Conservation (phyloP, 2,888 invertebrate species). For the Drosophila atripex region DNA sequence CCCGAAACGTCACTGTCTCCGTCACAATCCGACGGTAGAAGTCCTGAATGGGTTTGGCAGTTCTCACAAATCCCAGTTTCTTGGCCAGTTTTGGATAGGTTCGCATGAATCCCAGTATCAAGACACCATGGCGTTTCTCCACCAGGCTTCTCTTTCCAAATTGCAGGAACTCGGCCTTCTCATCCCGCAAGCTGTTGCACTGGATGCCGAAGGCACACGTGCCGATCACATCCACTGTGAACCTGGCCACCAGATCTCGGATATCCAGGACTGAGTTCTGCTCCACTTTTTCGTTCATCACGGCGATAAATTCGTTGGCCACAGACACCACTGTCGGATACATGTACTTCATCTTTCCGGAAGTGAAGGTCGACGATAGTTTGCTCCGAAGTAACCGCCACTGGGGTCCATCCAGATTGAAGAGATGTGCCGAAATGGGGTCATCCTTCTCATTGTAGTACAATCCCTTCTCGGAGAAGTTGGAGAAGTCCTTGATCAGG, state of each 20-base stretch:
- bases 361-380: conserved; percentile 84
- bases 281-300: conserved; percentile 40
- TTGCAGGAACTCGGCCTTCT: conserved; percentile 75
- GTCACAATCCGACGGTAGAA: conserved; percentile 80
- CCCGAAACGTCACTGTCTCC: conserved; percentile 82
- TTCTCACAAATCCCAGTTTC: conserved; percentile 82
- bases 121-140: conserved; percentile 40
- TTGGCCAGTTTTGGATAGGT: conserved; percentile 54
- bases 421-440: conserved; percentile 80
- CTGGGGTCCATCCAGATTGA: conserved; percentile 77
- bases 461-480: conserved; percentile 81
- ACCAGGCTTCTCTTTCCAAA: conserved; percentile 60
- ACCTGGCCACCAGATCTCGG: conserved; percentile 28
- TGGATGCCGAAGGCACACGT: conserved; percentile 83
- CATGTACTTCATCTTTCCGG: conserved; percentile 84
- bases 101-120: conserved; percentile 39
- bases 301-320: conserved; percentile 49
- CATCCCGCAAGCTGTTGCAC: conserved; percentile 81
- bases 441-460: conserved; percentile 78
- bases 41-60: conserved; percentile 63
- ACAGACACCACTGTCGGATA: conserved; percentile 73
- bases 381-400: conserved; percentile 84
- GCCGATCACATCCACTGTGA: conserved; percentile 84
- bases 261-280: conserved; percentile 18
- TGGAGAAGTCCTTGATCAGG: conserved; percentile 71